phyloP scores from a whole-genome alignment of 1,140 invertebrate species.

The Tetramorium parvispinum region DNA sequence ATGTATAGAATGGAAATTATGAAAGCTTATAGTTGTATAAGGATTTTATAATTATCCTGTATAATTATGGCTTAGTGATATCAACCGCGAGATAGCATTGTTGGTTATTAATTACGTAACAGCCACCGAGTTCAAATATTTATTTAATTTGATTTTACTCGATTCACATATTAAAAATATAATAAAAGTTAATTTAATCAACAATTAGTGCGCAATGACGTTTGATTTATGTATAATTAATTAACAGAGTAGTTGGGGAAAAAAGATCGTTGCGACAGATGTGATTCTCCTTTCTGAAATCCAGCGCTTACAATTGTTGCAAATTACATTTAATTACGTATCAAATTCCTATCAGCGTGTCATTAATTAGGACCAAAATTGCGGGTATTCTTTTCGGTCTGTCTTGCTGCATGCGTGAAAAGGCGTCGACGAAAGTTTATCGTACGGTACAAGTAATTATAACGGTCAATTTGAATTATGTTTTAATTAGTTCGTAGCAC shows the following conservation, averaged over 20 bases:
- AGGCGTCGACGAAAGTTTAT: slow-evolving; percentile 33
- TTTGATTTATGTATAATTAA: slow-evolving; percentile 39
- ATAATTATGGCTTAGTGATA: not conserved
- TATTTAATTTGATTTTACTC: slow-evolving; percentile 42
- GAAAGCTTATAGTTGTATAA: not conserved
- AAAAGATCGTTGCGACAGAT: not conserved
- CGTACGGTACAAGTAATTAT: slow-evolving; percentile 17
- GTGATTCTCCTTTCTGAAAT: not conserved
- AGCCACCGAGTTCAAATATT: not conserved
- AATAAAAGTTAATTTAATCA: slow-evolving; percentile 24
- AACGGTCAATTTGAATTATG: slow-evolving; percentile 38
- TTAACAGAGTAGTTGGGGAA: not conserved
- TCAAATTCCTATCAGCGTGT: slow-evolving; percentile 11
- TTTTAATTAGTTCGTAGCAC: slow-evolving; percentile 45
- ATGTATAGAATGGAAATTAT: not conserved
- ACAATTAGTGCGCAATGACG: not conserved
- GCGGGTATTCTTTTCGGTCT: not conserved
- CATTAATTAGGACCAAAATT: slow-evolving; percentile 36
- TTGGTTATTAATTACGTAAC: slow-evolving; percentile 28
- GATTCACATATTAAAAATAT: not conserved
- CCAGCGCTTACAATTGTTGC: slow-evolving; percentile 44
- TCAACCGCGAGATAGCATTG: not conserved
- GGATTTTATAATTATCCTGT: not conserved
- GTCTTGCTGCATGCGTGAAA: not conserved
- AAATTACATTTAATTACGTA: slow-evolving; percentile 48